phyloP scores from a whole-genome alignment of 2,888 invertebrate species.

The Plagiodera versicolora region DNA sequence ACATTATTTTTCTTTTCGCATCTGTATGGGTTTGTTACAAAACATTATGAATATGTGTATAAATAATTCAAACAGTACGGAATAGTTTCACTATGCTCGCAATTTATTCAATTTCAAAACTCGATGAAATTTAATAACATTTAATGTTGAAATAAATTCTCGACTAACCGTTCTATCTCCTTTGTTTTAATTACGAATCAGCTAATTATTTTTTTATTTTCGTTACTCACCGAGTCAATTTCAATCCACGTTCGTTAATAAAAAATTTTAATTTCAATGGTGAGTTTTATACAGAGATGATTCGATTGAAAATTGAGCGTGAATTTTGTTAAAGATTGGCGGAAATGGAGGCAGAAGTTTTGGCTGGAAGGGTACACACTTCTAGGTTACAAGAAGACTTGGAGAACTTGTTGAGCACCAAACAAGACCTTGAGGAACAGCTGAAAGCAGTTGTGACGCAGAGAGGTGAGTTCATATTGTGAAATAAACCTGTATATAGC shows the following conservation, averaged over 20 bases:
- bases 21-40: no score
- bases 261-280: not conserved
- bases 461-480: slow-evolving; percentile 53
- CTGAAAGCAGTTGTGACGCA: slow-evolving; percentile 61
- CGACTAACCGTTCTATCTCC: not conserved
- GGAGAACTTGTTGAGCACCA: slow-evolving; percentile 60
- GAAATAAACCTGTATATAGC: no score
- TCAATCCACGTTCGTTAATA: not conserved
- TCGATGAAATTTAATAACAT: not conserved
- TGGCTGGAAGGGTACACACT: slow-evolving; percentile 67
- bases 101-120: not conserved
- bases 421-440: slow-evolving; percentile 64
- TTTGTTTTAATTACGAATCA: not conserved
- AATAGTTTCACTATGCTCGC: not conserved
- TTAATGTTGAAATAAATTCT: not conserved
- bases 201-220: not conserved
- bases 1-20: no score
- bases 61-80: not conserved
- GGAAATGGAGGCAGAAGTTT: slow-evolving; percentile 74
- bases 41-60: no score
- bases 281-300: no score
- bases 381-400: slow-evolving; percentile 67
- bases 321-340: slow-evolving; percentile 58
- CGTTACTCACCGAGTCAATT: not conserved
- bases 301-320: no score